Evolutionary conservation across 2,113 vertebrate species (phyloP).

Genomic region (Panurus biarmicus): DNA sequence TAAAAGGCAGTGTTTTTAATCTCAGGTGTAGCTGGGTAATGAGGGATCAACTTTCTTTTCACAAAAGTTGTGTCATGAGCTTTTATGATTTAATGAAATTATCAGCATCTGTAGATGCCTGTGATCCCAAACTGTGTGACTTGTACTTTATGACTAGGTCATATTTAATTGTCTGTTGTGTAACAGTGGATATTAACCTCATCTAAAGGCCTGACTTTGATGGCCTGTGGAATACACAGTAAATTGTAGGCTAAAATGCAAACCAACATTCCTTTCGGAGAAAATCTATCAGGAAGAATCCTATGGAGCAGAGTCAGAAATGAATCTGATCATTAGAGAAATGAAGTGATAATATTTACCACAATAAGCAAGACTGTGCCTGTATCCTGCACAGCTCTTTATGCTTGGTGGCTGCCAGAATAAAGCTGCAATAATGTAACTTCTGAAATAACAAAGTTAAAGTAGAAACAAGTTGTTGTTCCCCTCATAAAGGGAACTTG

Average conservation of each 20-base stretch:
- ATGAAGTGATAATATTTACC: background rate
- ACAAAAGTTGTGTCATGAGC: background rate
- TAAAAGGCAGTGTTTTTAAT: background rate
- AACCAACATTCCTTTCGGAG: background rate
- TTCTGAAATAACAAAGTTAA: background rate
- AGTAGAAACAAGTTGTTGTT: background rate
- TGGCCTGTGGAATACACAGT: background rate
- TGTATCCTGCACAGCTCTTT: background rate
- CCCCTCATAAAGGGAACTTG: background rate
- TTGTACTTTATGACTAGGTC: background rate
- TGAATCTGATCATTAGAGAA: background rate
- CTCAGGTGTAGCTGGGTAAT: background rate
- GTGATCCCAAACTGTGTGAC: background rate
- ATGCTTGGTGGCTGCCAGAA: background rate
- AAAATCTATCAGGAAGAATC: background rate
- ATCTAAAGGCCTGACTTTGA: background rate
- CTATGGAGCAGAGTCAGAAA: background rate
- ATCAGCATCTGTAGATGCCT: background rate
- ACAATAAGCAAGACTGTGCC: background rate
- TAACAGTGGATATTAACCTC: background rate
- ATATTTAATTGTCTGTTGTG: background rate
- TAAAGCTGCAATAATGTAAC: background rate
- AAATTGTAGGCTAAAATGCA: background rate
- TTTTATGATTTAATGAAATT: background rate
- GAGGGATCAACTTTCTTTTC: background rate